phyloP scores from a whole-genome alignment of 2,888 invertebrate species.

The Platycnemis pennipes region DNA sequence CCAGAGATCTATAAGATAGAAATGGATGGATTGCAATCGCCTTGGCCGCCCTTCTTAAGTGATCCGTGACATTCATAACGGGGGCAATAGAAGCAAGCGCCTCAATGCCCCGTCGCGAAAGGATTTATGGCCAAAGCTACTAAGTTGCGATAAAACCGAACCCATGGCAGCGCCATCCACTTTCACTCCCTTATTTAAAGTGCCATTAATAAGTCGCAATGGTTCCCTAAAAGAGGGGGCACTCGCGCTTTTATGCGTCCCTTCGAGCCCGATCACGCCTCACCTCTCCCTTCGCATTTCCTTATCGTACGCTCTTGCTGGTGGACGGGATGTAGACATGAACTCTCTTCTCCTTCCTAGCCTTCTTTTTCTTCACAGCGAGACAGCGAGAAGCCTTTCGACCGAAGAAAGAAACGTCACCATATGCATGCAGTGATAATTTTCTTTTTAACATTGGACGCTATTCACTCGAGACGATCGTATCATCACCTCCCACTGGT shows the following conservation, averaged over 20 bases:
- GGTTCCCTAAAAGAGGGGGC: not conserved
- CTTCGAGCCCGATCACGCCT: not conserved
- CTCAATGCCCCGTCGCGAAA: not conserved
- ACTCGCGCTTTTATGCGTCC: not conserved
- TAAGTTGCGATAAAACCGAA: not conserved
- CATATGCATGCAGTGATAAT: too few relatives aligned
- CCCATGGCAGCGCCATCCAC: not conserved
- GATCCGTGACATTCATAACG: not conserved
- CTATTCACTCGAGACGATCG: too few relatives aligned
- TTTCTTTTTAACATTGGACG: too few relatives aligned
- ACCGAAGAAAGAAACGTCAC: too few relatives aligned
- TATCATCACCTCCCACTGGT: too few relatives aligned
- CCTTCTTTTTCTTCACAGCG: not conserved
- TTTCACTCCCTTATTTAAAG: not conserved
- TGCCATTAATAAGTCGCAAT: not conserved
- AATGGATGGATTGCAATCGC: not conserved
- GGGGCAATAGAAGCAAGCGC: not conserved
- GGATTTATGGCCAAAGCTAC: not conserved
- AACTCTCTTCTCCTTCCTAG: not conserved
- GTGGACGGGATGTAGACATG: not conserved
- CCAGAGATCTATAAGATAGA: not conserved
- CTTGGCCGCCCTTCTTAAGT: not conserved
- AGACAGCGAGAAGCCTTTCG: too few relatives aligned
- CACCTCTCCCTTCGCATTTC: not conserved
- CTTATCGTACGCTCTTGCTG: not conserved